Evolutionary conservation across 2,888 invertebrate species (phyloP).

Genomic region (Criorhina ranunculi): DNA sequence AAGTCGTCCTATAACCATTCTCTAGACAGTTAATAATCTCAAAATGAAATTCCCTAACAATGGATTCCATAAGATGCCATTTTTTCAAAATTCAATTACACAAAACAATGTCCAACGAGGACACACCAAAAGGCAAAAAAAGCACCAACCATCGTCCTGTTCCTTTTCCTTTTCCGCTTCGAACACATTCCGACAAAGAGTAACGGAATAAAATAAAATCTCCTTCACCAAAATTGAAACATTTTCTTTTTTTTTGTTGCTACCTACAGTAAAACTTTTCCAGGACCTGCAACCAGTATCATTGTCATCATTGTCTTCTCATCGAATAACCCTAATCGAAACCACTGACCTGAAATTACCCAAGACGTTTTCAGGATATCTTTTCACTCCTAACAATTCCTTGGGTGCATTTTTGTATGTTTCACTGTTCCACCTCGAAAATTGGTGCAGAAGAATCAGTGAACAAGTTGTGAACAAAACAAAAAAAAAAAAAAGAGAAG

Average conservation of each 20-base stretch:
- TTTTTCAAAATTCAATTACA: constrained; percentile 54
- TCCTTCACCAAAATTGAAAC: constrained; percentile 34
- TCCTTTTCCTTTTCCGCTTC: constrained; percentile 11
- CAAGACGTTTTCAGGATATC: constrained; percentile 52
- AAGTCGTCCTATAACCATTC: neutral
- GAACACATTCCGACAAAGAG: constrained; percentile 18
- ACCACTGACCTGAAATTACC: constrained; percentile 70
- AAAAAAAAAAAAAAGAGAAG: too few species aligned
- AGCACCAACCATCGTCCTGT: constrained; percentile 12
- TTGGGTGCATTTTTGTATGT: constrained; percentile 13
- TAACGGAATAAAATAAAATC: constrained; percentile 2
- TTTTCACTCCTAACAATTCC: constrained; percentile 12
- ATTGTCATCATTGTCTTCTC: constrained; percentile 70
- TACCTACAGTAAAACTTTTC: constrained; percentile 55
- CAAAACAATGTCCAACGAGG: constrained; percentile 47
- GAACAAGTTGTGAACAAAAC: constrained; percentile 17
- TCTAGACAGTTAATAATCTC: constrained; percentile 23
- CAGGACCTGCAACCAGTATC: constrained; percentile 55
- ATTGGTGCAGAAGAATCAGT: constrained; percentile 67
- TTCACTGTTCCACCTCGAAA: constrained; percentile 40
- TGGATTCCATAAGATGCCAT: constrained; percentile 48
- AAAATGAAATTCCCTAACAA: constrained; percentile 43
- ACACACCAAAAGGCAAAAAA: neutral
- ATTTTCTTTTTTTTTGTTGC: neutral
- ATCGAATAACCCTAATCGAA: constrained; percentile 73